These are phyloP conservation scores for Gadopsis bispinosus DNA, from an alignment of 2,797 vertebrate species.

Conservation along the genomic window DNA sequence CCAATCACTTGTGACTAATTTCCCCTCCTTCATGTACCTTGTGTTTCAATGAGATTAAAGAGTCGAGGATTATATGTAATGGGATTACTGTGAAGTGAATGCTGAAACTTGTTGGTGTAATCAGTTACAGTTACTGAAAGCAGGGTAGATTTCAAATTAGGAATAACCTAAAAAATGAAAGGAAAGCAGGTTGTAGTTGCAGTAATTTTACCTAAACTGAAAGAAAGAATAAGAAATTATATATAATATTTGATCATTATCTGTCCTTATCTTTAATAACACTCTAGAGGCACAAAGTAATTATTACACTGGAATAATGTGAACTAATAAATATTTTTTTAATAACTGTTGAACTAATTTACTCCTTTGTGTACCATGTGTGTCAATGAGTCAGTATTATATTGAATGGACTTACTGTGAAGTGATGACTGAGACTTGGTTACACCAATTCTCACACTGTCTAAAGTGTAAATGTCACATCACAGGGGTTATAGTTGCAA, in stretches of 20 bases:
- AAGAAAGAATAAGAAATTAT: background rate
- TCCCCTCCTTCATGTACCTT: conserved; percentile 50
- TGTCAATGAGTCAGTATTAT: conserved; percentile 10
- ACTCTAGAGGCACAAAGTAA: background rate
- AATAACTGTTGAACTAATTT: background rate
- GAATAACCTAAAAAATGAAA: background rate
- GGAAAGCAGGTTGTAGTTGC: background rate
- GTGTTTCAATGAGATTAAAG: conserved; percentile 64
- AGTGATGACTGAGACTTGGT: conserved; percentile 37
- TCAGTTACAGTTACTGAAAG: conserved; percentile 50
- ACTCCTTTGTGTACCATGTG: conserved; percentile 1
- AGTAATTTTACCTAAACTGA: background rate
- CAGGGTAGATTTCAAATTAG: background rate
- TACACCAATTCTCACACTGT: background rate
- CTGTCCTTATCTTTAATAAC: background rate
- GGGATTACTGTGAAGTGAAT: conserved; percentile 58
- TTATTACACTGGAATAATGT: background rate
- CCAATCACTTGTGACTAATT: conserved; percentile 69
- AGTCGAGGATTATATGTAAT: conserved; percentile 55
- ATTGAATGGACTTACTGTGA: conserved; percentile 50
- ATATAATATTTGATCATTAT: background rate
- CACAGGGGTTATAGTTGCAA: background rate
- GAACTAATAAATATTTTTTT: background rate
- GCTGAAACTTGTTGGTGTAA: conserved; percentile 44
- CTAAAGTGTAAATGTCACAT: background rate